Evolutionary conservation across 2,888 invertebrate genomes (phyloP), one percentile per base, ranked within the genome.

Genomic region (Ernsta delagoae): DNA sequence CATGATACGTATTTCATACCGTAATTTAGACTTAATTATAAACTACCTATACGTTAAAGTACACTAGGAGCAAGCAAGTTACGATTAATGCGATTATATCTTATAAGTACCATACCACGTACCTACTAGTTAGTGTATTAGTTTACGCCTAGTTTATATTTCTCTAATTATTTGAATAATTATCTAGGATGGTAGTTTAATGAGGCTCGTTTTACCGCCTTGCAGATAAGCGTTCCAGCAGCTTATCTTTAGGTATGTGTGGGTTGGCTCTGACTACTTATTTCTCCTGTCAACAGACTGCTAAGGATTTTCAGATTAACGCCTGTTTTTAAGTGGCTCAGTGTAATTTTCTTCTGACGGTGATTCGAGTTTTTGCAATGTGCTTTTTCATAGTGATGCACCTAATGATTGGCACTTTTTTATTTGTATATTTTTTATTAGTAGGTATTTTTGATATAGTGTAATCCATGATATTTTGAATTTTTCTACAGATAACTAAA

Each of bases 111-210:
- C n/a, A 9, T 48, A 48, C 12, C 12, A 6, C 48, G 11, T 50
- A 6, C 12, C 5, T 50, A 16, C 16, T 50, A 50, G 6, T 3
- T 3, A 5, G 12, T 48, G 5, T 48, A 48, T 45, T 43, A 48
- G n/a, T 12, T 50, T 50, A 7, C 12, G 50, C 80, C 79, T 78
- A 75, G 80, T 75, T 77, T 75, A 74, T 89, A 87, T 88, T 88
- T 83, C 83, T 77, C 65, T 50, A 50, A 50, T 50, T 50, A 50
- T 50, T 50, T 78, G 80, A 82, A 85, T 90, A 80, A 82, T 85
- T 90, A 90, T 90, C 90, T 79, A 72, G 77, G 78, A 82, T 81
- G 77, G 79, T 77, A 75, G 77, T 80, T 82, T 87, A 88, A 89
- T 83, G 84, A 83, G 84, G 75, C 77, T 78, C 31, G 78, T 77